Evolutionary conservation across 2,113 vertebrate genomes (phyloP), one percentile per base, ranked within the genome.

Genomic region (Riparia riparia): DNA sequence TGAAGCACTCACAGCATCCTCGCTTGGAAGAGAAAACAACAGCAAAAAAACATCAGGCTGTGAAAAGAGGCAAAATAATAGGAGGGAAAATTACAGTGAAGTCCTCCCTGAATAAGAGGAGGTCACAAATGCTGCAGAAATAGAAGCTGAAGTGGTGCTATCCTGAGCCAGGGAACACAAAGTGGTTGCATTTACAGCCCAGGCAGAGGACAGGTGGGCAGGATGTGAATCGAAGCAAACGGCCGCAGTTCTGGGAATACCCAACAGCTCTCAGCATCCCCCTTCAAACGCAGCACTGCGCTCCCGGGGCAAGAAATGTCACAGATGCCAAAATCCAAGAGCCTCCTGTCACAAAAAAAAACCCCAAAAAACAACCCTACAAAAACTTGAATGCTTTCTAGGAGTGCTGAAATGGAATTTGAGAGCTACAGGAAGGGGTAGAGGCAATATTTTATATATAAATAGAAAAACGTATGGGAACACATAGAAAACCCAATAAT

Each of bases 21-120:
- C 17, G 58, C 85, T 83, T 41, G 86, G 84, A 92, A 94, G 50
- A 93, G 88, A 95, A 96, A 96, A 96, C 95, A 96, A 95, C 89
- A 70, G 91, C 86, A 65, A 94, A 65, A 95, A 94, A 96, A 83
- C 61, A 91, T 78, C 69, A 96, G 85, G 64, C 82, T 95, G 82
- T 79, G 77, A 83, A 69, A 80, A 90, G 45, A 92, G 61, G 72
- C 88, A 90, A 96, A 96, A 93, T 93, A 95, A 96, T 66, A 90
- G 87, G 53, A 96, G 83, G 76, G 66, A 90, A 96, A 92, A 87
- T 93, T 92, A 72, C 90, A 86, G 92, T 73, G 94, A 97, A 64
- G 86, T 79, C 83, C 92, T 95, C 83, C 66, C 78, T 70, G 78
- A 77, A 61, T 86, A 91, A 71, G 70, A 89, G 88, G 89, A 88